Conservation (phyloP, 2,113 vertebrate genomes). For the Pycnonotus jocosus region DNA sequence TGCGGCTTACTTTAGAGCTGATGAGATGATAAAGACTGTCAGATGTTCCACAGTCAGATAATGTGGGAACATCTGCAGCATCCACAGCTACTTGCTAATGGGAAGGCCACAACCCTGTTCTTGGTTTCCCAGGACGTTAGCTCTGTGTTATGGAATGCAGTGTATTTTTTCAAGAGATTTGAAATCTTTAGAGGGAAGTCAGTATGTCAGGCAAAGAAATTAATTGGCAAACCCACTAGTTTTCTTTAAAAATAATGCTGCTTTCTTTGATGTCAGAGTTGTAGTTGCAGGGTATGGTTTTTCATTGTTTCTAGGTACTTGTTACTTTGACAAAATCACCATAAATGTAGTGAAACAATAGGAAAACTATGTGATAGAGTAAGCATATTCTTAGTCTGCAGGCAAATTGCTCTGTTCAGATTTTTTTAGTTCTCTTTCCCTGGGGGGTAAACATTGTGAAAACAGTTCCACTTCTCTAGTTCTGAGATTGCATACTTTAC, state of each 20-base stretch:
- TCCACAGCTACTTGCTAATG: background rate
- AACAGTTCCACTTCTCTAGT: background rate
- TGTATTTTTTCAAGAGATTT: background rate
- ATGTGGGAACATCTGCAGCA: background rate
- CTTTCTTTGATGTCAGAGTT: background rate
- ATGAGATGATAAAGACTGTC: background rate
- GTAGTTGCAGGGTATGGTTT: background rate
- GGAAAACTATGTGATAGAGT: background rate
- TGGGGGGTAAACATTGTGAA: background rate
- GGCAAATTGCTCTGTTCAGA: background rate
- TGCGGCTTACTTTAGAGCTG: background rate
- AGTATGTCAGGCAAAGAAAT: background rate
- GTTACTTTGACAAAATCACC: background rate
- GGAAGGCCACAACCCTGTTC: background rate
- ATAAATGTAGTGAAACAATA: background rate
- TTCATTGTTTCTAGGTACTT: background rate
- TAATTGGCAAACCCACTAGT: background rate
- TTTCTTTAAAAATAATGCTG: background rate
- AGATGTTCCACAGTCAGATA: background rate
- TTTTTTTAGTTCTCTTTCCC: background rate
- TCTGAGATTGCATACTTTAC: background rate
- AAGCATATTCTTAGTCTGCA: background rate
- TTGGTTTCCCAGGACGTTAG: background rate
- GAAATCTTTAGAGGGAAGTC: background rate
- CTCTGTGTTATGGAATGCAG: accelerated